Base-by-base conservation (phyloP, 2,888 invertebrate species). In the Gasteruption jaculator region DNA sequence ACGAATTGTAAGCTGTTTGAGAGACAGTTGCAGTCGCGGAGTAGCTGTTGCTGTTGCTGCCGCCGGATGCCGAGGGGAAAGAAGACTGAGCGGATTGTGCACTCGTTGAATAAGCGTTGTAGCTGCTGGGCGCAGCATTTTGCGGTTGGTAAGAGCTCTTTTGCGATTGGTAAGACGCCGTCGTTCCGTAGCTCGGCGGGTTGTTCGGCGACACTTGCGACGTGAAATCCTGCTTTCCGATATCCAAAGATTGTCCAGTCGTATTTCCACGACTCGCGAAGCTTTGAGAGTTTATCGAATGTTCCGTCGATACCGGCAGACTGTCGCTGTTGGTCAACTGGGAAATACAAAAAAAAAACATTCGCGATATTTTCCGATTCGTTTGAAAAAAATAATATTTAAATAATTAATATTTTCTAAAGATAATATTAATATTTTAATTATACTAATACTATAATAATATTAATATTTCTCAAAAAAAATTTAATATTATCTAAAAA, bases 61-160 rank as follows among this genome's bases (percentile, higher is more conserved):
- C 76, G 5, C 53, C 49, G 5, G 46, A 48, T 16, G 51, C 33
- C 15, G 18, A 46, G 38, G 53, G 74, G n/a, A 76, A 75, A 1
- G 78, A 72, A 10, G 76, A 73, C 54, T 77, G 78, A 42, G 74
- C 73, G 5, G 69, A 61, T 41, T 66, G 69, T 24, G 73, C 74
- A 45, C 74, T 74, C 21, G 63, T 75, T 3, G 77, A 75, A 55
- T 77, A 78, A 8, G 73, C 57, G 30, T 65, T 68, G 45, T 64
- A 70, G 35, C 58, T 62, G 40, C 53, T 65, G 19, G 64, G 56
- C 2, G 66, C 58, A 7, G 58, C 56, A 27, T 58, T 71, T 1
- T 74, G 65, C 43, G 71, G 56, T 53, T 75, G 76, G 44, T 74
- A 72, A 33, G 73, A 73, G 39, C 73, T 73, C 51, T 61, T 76